These are phyloP conservation scores for Xiphophorus couchianus DNA, from an alignment of 2,113 vertebrate species.

Conservation along the genomic window DNA sequence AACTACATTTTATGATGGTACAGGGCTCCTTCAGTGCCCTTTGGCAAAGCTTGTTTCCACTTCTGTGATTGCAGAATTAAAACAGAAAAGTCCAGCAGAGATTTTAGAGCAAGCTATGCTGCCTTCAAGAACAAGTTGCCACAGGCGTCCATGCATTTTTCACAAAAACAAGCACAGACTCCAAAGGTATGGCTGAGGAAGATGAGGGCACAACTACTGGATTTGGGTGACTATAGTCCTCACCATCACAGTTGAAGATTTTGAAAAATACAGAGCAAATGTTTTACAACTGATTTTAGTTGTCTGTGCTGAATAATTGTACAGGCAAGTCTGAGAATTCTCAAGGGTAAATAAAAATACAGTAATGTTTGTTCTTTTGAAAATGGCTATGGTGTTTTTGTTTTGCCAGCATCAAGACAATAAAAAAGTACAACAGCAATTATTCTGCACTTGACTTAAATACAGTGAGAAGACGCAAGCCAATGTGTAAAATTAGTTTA, in stretches of 20 bases:
- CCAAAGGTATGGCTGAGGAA: background rate
- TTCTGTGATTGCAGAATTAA: background rate
- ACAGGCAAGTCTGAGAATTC: background rate
- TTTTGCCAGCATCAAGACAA: background rate
- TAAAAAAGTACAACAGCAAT: background rate
- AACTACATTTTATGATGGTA: background rate
- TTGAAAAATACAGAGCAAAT: background rate
- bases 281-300: background rate
- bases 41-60: background rate
- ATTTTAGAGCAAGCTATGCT: background rate
- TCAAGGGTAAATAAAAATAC: background rate
- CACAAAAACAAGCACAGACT: background rate
- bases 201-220: background rate
- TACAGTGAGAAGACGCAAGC: background rate
- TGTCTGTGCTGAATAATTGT: background rate
- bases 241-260: too few species aligned
- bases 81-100: background rate
- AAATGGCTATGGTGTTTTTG: background rate
- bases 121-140: background rate
- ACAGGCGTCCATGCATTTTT: background rate
- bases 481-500: background rate
- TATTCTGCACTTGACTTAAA: background rate
- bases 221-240: background rate
- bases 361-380: background rate
- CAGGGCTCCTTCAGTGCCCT: background rate